Percentiles rank a stretch among this genome's conserved stretches.
These are phyloP conservation scores for Fopius arisanus DNA, from an alignment of 1,140 invertebrate species.

Conservation along the genomic window DNA sequence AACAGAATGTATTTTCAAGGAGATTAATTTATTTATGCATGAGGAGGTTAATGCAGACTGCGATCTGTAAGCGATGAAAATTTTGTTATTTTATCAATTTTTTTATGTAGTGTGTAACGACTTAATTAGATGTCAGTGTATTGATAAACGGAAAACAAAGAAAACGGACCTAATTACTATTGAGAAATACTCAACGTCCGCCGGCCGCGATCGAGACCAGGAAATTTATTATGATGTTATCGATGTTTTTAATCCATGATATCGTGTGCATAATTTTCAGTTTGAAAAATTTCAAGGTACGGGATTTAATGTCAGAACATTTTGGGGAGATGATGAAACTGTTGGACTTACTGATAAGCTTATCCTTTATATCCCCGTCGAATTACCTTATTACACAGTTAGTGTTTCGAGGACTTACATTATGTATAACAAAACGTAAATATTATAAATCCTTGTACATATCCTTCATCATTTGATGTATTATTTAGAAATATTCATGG, in stretches of 20 bases:
- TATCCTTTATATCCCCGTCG: neutral
- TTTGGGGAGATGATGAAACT: conserved; percentile 10
- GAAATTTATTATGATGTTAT: neutral
- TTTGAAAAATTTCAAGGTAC: neutral
- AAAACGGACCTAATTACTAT: conserved; percentile 21
- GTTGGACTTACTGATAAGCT: conserved; percentile 28
- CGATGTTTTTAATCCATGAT: neutral
- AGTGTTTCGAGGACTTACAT: conserved; percentile 31
- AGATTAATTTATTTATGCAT: conserved; percentile 2
- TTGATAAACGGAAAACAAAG: neutral
- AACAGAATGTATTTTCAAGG: conserved; percentile 1
- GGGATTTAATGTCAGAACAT: neutral
- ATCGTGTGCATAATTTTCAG: neutral
- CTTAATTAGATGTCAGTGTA: conserved; percentile 16
- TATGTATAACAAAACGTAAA: conserved; percentile 43
- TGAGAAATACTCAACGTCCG: conserved; percentile 15
- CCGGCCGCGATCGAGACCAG: neutral
- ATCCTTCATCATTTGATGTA: conserved; percentile 48
- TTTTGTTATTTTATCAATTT: neutral
- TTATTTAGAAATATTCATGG: neutral
- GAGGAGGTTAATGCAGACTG: neutral
- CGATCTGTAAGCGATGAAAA: neutral
- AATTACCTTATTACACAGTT: conserved; percentile 5
- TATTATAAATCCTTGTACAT: conserved; percentile 58
- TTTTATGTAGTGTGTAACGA: neutral